Evolutionary conservation across 2,888 invertebrate species (phyloP).

Genomic region (Malacosoma neustria): DNA sequence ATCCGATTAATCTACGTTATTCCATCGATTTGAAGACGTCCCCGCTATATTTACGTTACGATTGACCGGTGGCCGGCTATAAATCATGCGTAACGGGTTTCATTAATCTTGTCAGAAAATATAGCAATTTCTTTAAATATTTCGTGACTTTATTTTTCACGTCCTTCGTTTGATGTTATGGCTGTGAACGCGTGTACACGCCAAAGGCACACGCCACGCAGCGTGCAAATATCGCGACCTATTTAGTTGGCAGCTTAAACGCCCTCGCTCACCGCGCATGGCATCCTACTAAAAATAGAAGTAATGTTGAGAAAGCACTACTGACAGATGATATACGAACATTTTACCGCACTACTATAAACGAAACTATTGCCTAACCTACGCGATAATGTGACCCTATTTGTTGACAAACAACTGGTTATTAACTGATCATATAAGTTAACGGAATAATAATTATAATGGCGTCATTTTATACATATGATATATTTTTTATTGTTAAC

Average conservation of each 20-base stretch:
- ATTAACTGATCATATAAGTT: too few species aligned
- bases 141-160: slow-evolving; percentile 23
- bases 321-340: slow-evolving; percentile 13
- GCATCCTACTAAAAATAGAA: slow-evolving; percentile 52
- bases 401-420: too few species aligned
- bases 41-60: slow-evolving; percentile 19
- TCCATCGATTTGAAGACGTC: slow-evolving; percentile 13
- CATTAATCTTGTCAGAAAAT: slow-evolving; percentile 18
- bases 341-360: too few species aligned
- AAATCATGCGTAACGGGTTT: slow-evolving; percentile 19
- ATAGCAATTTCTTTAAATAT: slow-evolving; percentile 17
- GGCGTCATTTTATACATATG: too few species aligned
- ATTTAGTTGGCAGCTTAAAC: slow-evolving; percentile 38
- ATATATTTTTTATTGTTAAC: too few species aligned
- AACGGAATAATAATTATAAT: too few species aligned
- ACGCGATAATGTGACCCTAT: too few species aligned
- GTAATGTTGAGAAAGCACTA: slow-evolving; percentile 48
- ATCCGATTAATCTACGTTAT: slow-evolving; percentile 26
- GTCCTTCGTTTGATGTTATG: slow-evolving; percentile 35
- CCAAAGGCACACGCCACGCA: slow-evolving; percentile 21
- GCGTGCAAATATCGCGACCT: slow-evolving; percentile 56
- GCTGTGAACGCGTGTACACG: slow-evolving; percentile 26
- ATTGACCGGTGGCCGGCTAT: slow-evolving; percentile 13
- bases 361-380: too few species aligned
- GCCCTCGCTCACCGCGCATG: slow-evolving; percentile 37